phyloP scores from a whole-genome alignment of 2,888 invertebrate species.

The Adelognathus sp. region DNA sequence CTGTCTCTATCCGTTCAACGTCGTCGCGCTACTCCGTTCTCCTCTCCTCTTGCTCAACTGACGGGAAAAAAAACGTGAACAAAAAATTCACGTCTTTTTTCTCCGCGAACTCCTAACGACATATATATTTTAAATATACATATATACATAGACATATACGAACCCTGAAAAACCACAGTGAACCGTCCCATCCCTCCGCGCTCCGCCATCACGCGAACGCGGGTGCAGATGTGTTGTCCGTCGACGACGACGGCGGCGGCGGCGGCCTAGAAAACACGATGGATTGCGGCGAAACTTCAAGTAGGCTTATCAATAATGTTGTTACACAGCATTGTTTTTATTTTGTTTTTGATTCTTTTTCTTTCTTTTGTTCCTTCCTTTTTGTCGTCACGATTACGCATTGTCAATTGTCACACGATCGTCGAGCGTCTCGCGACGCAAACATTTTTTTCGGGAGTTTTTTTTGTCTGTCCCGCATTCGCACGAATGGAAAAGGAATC shows the following conservation, averaged over 20 bases:
- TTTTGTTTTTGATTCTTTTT: conserved; percentile 53
- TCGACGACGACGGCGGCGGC: conserved; percentile 74
- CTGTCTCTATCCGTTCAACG: neutral
- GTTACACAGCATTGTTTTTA: conserved; percentile 4
- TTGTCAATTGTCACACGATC: too few relatives aligned
- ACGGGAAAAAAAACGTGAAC: too few relatives aligned
- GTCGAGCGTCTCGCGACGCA: too few relatives aligned
- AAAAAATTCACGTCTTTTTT: too few relatives aligned
- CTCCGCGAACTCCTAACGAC: too few relatives aligned
- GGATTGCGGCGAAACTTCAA: conserved; percentile 80
- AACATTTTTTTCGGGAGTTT: too few relatives aligned
- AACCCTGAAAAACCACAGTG: conserved; percentile 54
- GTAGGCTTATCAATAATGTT: conserved; percentile 68
- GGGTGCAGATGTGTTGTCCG: conserved; percentile 75
- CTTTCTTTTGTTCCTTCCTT: conserved; percentile 31
- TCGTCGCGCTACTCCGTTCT: conserved; percentile 18
- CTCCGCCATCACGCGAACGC: conserved; percentile 67
- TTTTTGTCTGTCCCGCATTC: too few relatives aligned
- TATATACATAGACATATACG: too few relatives aligned
- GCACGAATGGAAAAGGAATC: too few relatives aligned
- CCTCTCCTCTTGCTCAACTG: too few relatives aligned
- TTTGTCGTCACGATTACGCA: too few relatives aligned
- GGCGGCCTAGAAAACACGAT: conserved; percentile 74
- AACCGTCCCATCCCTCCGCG: conserved; percentile 64
- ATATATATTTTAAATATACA: too few relatives aligned